Evolutionary conservation across 2,113 vertebrate species (phyloP).

Genomic region (Chrysochloris asiatica): DNA sequence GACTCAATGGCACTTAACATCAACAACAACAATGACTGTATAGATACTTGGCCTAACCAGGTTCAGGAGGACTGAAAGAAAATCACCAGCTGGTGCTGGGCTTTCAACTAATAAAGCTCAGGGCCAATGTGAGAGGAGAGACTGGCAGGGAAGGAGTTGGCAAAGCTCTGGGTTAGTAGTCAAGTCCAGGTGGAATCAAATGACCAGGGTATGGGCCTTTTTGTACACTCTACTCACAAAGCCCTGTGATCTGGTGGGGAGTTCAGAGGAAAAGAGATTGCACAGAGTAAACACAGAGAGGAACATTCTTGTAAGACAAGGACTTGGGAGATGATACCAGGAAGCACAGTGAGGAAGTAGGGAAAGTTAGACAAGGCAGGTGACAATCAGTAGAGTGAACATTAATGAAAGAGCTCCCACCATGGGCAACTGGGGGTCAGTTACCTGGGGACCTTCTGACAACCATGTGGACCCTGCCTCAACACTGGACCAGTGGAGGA

Average conservation of each 20-base stretch:
- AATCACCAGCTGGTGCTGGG: neutral
- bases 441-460: neutral
- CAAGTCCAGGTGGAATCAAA: neutral
- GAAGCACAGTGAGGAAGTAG: neutral
- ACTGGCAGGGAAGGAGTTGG: accelerated
- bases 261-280: too few species aligned
- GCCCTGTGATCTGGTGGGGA: too few species aligned
- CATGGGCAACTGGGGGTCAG: neutral
- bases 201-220: neutral
- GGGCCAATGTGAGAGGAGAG: neutral
- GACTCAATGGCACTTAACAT: too few species aligned
- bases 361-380: neutral
- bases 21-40: too few species aligned
- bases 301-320: too few species aligned
- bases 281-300: too few species aligned
- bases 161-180: neutral
- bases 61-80: neutral
- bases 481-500: neutral
- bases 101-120: neutral
- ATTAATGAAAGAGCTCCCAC: neutral
- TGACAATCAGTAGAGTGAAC: neutral
- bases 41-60: neutral
- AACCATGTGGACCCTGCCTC: too few species aligned
- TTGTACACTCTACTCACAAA: too few species aligned
- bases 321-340: neutral